Conservation (phyloP, 2,113 vertebrate genomes). For the Salvelinus fontinalis region DNA sequence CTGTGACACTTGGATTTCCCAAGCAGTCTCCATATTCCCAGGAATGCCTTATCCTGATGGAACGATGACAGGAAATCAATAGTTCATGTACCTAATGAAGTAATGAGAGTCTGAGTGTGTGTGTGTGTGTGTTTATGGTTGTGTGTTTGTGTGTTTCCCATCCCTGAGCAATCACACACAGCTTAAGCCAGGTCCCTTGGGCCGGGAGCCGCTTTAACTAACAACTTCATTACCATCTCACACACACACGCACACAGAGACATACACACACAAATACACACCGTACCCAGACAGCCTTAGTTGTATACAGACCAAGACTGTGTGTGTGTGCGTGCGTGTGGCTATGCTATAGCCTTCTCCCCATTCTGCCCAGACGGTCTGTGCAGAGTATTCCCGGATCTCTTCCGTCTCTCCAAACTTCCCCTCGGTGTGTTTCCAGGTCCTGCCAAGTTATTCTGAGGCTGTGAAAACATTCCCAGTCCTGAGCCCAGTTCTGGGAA, state of each 20-base stretch:
- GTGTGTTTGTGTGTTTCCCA: constrained; percentile 51
- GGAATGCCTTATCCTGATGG: constrained; percentile 78
- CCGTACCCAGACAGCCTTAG: too few relatives aligned
- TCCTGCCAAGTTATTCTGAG: constrained; percentile 70
- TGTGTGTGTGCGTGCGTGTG: constrained; percentile 1
- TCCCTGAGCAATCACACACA: constrained; percentile 77
- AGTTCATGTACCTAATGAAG: constrained; percentile 78
- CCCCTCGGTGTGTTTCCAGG: constrained; percentile 56
- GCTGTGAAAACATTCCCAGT: constrained; percentile 71
- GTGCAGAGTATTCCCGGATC: constrained; percentile 3
- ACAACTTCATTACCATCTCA: constrained; percentile 75
- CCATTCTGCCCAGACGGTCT: neutral
- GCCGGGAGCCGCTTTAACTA: constrained; percentile 73
- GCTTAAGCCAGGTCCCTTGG: constrained; percentile 73
- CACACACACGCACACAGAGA: too few relatives aligned
- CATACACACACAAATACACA: too few relatives aligned
- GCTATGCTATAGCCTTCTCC: neutral
- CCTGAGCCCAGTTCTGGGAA: constrained; percentile 48
- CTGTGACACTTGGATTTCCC: constrained; percentile 75
- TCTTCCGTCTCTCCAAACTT: constrained; percentile 37
- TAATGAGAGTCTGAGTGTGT: constrained; percentile 71
- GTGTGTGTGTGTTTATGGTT: constrained; percentile 58
- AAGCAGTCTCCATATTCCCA: constrained; percentile 76
- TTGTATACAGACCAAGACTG: constrained; percentile 17
- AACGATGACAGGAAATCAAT: constrained; percentile 89